These are phyloP conservation scores for Agrilus planipennis DNA, from an alignment of 1,140 invertebrate species.

Conservation along the genomic window DNA sequence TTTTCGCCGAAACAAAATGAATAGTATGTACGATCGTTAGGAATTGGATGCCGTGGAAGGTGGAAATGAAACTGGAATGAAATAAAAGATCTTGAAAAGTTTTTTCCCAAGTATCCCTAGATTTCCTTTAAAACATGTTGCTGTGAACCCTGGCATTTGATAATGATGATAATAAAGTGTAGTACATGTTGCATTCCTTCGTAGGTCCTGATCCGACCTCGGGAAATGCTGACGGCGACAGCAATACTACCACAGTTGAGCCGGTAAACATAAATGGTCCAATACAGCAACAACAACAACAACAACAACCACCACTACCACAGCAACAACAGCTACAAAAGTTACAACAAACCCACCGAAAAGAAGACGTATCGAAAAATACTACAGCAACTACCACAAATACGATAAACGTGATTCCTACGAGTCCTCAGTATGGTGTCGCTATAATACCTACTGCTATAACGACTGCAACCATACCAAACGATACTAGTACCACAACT, in stretches of 20 bases:
- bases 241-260: slow-evolving; percentile 17
- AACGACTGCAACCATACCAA: slow-evolving; percentile 9
- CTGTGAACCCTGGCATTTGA: too few species aligned
- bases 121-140: too few species aligned
- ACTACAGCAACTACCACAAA: slow-evolving; percentile 15
- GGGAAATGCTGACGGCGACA: slow-evolving; percentile 23
- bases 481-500: too few species aligned
- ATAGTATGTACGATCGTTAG: too few species aligned
- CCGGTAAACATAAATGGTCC: slow-evolving; percentile 5
- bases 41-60: too few species aligned
- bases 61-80: too few species aligned
- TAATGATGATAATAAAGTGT: too few species aligned
- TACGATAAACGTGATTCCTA: slow-evolving; percentile 31
- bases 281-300: too few species aligned
- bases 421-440: slow-evolving; percentile 33
- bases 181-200: slow-evolving; percentile 29
- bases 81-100: too few species aligned
- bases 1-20: too few species aligned
- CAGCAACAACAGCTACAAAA: slow-evolving; percentile 7
- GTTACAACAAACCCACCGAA: background rate
- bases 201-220: slow-evolving; percentile 33
- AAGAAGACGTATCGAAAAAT: slow-evolving; percentile 13
- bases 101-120: too few species aligned
- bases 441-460: slow-evolving; percentile 25
- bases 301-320: slow-evolving; percentile 1